Evolutionary conservation across 2,888 invertebrate species (phyloP), one percentile per base, ranked within the genome.

Genomic region (Drosophila niveifrons): DNA sequence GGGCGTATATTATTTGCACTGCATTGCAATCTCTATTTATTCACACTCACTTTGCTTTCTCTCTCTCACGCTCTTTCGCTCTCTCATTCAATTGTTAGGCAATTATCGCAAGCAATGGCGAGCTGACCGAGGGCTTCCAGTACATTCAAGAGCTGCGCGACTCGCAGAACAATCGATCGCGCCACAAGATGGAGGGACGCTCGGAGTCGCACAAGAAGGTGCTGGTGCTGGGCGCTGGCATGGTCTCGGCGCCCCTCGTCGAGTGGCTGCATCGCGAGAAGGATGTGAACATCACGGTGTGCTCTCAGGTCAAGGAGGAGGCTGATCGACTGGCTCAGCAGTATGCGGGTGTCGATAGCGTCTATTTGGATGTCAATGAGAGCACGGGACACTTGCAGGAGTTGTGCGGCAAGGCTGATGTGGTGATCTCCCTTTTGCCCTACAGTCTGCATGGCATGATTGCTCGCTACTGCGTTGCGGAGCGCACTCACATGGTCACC

Each of bases 71-170:
- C 46, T 13, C 36, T 66, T 41, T 31, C 15, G 11, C 17, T 15
- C 3, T 48, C 28, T 39, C 47, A 31, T 34, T 44, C n/a, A 3
- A 2, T 36, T 46, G 29, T 3, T 92, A 97, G 97, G 99, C 99
- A 7, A 97, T 99, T 59, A 99, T 99, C 76, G 97, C 98, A 0
- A 98, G 98, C 88, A 98, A 99, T 91, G 99, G 99, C 31, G 94
- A 94, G 85, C 93, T 99, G 74, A 99, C 99, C 0, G 95, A 98
- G 6, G 96, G 97, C 87, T 99, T 96, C 92, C 96, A 98, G 92
- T 99, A 99, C 91, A 99, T 99, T 87, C 95, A 96, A 87, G 98
- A 98, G 71, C 93, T 99, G 15, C 94, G 99, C 66, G 94, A 94
- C 81, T 90, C 94, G 1, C 95, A 34, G 89, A 95, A 94, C 70